A percentile compares a stretch with the other conserved stretches of the same genome.
phyloP scores from a whole-genome alignment of 2,888 invertebrate species.

The Scrobipalpa costella region DNA sequence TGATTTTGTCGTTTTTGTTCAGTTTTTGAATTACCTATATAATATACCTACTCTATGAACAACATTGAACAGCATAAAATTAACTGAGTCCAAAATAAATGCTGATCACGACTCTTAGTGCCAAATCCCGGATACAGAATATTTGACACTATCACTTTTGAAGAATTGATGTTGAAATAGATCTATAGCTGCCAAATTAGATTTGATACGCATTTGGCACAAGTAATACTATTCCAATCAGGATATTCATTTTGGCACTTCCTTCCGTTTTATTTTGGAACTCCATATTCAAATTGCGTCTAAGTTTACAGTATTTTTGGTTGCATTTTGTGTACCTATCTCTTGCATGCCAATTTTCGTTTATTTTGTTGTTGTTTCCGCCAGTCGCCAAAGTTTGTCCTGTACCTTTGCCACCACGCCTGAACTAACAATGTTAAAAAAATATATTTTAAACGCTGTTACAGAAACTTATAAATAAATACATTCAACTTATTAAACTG shows the following conservation, averaged over 20 bases:
- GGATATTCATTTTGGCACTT: conserved; percentile 3
- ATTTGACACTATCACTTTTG: neutral
- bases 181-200: neutral
- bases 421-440: conserved; percentile 41
- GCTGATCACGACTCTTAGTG: neutral
- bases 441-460: neutral
- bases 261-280: neutral
- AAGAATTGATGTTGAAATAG: neutral
- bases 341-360: conserved; percentile 9
- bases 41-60: neutral
- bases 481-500: neutral
- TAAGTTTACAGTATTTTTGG: neutral
- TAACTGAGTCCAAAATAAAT: neutral
- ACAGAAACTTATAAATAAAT: neutral
- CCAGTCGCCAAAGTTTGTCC: conserved; percentile 45
- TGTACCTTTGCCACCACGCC: conserved; percentile 54
- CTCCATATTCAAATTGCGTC: neutral
- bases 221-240: neutral
- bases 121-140: neutral
- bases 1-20: conserved; percentile 8
- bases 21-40: neutral
- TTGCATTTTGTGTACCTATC: neutral
- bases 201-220: conserved; percentile 11
- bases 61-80: neutral
- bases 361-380: conserved; percentile 26